Percentiles rank a stretch among this genome's conserved stretches.
phyloP scores from a whole-genome alignment of 2,888 invertebrate species.

The Nowickia ferox region DNA sequence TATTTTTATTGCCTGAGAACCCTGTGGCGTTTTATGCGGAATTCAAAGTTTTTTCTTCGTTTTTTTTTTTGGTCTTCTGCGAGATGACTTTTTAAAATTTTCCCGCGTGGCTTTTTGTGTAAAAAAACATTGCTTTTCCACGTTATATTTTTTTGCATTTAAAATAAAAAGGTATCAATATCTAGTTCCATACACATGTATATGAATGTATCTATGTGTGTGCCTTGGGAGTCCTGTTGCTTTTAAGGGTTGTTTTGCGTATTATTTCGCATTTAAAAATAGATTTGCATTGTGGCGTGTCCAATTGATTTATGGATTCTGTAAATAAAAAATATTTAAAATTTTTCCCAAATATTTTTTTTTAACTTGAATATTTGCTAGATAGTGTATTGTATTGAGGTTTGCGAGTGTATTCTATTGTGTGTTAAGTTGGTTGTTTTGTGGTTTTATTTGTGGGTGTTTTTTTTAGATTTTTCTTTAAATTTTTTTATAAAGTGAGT shows the following conservation, averaged over 20 bases:
- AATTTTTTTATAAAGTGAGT: slow-evolving; percentile 1
- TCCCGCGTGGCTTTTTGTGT: slow-evolving; percentile 71
- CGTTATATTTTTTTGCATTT: slow-evolving; percentile 29
- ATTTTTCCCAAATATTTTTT: slow-evolving; percentile 33
- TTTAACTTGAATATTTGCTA: slow-evolving; percentile 9
- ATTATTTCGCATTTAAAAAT: slow-evolving; percentile 83
- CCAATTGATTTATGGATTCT: slow-evolving; percentile 83
- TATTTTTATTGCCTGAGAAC: slow-evolving; percentile 71
- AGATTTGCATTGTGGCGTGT: slow-evolving; percentile 82
- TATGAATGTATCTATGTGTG: neutral
- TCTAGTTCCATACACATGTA: slow-evolving; percentile 41
- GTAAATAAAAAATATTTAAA: slow-evolving; percentile 77
- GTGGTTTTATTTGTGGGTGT: slow-evolving; percentile 70
- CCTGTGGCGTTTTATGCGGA: slow-evolving; percentile 71
- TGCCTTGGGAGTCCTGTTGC: slow-evolving; percentile 43
- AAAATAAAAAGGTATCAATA: slow-evolving; percentile 65
- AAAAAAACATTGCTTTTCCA: slow-evolving; percentile 38
- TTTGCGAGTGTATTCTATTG: slow-evolving; percentile 53
- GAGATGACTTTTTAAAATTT: slow-evolving; percentile 68
- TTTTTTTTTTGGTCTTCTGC: neutral
- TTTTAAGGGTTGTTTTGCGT: slow-evolving; percentile 72
- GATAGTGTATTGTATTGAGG: slow-evolving; percentile 50
- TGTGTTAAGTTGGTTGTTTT: slow-evolving; percentile 64
- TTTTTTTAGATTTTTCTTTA: neutral
- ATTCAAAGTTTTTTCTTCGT: slow-evolving; percentile 24